Evolutionary conservation across 2,797 vertebrate species (phyloP).

Genomic region (Fundulus diaphanus): DNA sequence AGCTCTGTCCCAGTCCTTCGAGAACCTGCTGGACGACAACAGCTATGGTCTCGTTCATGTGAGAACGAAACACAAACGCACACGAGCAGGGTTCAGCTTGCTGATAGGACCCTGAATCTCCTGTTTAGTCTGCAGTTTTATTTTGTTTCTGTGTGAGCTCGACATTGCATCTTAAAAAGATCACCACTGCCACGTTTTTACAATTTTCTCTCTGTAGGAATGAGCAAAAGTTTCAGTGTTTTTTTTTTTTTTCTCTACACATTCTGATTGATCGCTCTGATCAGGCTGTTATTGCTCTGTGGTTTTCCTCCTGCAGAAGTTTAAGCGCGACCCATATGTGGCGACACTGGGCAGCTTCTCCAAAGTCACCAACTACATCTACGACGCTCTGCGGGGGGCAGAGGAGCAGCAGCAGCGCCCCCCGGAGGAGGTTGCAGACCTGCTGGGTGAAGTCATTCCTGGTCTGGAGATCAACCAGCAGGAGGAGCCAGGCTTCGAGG

Average conservation of each 20-base stretch:
- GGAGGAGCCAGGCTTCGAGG: slow-evolving; percentile 95
- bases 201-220: neutral
- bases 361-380: slow-evolving; percentile 95
- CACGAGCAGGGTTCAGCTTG: neutral
- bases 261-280: neutral
- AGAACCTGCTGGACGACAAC: slow-evolving; percentile 95
- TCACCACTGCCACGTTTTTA: neutral
- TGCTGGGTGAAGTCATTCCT: slow-evolving; percentile 90
- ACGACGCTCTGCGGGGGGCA: slow-evolving; percentile 86
- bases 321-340: slow-evolving; percentile 90
- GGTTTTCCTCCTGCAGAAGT: slow-evolving; percentile 80
- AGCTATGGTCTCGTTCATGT: slow-evolving; percentile 89
- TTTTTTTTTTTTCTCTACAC: too few relatives aligned
- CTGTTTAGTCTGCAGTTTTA: neutral
- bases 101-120: neutral
- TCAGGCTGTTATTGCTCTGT: neutral
- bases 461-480: slow-evolving; percentile 96
- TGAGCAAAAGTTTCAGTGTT: neutral
- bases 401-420: slow-evolving; percentile 89
- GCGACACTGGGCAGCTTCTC: slow-evolving; percentile 92
- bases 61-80: slow-evolving; percentile 50
- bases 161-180: too few relatives aligned
- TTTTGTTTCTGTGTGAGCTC: neutral
- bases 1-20: slow-evolving; percentile 94
- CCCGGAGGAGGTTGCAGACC: slow-evolving; percentile 90